phyloP scores from a whole-genome alignment of 1,140 invertebrate species.

The Belonocnema kinseyi region DNA sequence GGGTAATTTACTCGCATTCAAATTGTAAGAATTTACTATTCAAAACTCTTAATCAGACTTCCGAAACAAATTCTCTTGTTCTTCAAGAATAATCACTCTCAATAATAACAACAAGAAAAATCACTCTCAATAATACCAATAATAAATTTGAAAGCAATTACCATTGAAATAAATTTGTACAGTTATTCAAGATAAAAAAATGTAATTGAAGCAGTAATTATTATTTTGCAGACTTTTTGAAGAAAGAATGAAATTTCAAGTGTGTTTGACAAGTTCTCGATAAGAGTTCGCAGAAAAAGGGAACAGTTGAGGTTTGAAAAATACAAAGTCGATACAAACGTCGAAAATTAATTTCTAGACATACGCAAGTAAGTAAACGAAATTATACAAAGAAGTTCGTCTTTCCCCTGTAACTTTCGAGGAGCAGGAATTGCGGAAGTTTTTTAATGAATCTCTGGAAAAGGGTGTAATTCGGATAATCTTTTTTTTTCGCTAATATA shows the following conservation, averaged over 20 bases:
- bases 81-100: too few relatives aligned
- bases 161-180: too few relatives aligned
- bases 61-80: too few relatives aligned
- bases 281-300: not conserved
- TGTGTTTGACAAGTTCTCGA: not conserved
- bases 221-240: not conserved
- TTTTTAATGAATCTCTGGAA: constrained; percentile 12
- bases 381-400: not conserved
- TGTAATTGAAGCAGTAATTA: not conserved
- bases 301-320: not conserved
- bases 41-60: too few relatives aligned
- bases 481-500: not conserved
- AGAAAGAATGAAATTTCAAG: not conserved
- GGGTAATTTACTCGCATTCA: too few relatives aligned
- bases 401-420: constrained; percentile 17
- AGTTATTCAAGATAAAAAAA: not conserved
- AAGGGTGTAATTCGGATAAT: constrained; percentile 12
- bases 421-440: constrained; percentile 15
- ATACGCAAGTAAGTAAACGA: constrained; percentile 9
- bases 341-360: constrained; percentile 7
- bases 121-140: too few relatives aligned
- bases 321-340: constrained; percentile 22
- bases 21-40: too few relatives aligned
- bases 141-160: too few relatives aligned
- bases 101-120: too few relatives aligned